Percentiles rank a stretch among this genome's conserved stretches.
Conservation (phyloP, 2,888 invertebrate species). For the Muschampia plurimacula region DNA sequence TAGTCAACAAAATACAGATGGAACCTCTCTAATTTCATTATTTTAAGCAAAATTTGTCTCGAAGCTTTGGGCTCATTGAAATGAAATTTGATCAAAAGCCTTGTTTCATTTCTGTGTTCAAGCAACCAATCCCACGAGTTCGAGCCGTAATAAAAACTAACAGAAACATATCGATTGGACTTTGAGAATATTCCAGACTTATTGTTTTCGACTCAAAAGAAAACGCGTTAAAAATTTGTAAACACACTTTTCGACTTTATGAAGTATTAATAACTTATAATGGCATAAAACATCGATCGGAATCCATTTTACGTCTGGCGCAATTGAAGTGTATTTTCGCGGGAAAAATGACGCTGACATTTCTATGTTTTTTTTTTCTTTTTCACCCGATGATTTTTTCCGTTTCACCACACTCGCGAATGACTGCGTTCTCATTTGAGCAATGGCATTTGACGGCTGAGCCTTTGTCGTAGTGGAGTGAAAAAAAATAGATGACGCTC, state of each 20-base stretch:
- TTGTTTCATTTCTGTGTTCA: slow-evolving; percentile 1
- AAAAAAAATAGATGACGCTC: slow-evolving; percentile 67
- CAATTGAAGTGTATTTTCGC: slow-evolving; percentile 52
- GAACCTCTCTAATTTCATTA: neutral
- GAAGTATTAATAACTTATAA: slow-evolving; percentile 36
- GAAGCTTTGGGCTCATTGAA: neutral
- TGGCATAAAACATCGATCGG: slow-evolving; percentile 39
- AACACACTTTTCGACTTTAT: slow-evolving; percentile 33
- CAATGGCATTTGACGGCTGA: slow-evolving; percentile 82
- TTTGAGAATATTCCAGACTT: slow-evolving; percentile 34
- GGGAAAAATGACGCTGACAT: slow-evolving; percentile 66
- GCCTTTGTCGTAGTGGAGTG: slow-evolving; percentile 68
- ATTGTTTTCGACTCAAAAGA: slow-evolving; percentile 18
- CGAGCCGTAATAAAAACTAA: slow-evolving; percentile 5
- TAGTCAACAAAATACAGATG: neutral
- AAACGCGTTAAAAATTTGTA: slow-evolving; percentile 22
- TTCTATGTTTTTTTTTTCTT: slow-evolving; percentile 56
- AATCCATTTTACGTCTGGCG: slow-evolving; percentile 45
- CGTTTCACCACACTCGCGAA: slow-evolving; percentile 77
- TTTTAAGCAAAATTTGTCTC: slow-evolving; percentile 2
- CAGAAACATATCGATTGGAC: slow-evolving; percentile 22
- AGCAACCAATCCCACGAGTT: slow-evolving; percentile 21
- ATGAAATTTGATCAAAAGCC: slow-evolving; percentile 19
- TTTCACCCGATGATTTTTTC: slow-evolving; percentile 77
- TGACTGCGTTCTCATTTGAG: slow-evolving; percentile 82